Evolutionary conservation across 2,113 vertebrate species (phyloP).

Genomic region (Nothocercus nigrocapillus): DNA sequence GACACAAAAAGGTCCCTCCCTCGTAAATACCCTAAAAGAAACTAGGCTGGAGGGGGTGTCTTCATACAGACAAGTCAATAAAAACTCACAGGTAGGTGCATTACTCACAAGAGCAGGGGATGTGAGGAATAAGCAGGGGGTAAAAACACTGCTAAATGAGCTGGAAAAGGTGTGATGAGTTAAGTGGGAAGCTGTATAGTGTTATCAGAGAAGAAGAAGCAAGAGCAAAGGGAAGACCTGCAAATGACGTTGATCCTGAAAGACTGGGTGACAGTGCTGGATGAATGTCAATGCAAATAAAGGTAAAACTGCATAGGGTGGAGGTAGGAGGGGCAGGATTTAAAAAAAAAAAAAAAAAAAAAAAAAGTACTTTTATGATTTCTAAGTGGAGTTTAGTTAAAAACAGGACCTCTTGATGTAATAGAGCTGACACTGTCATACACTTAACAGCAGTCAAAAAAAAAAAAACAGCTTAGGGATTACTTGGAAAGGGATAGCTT

Average conservation of each 20-base stretch:
- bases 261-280: not conserved
- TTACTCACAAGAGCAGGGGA: not conserved
- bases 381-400: too few species aligned
- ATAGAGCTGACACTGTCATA: too few species aligned
- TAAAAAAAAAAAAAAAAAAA: too few species aligned
- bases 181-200: not conserved
- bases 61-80: accelerated
- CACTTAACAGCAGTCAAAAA: too few species aligned
- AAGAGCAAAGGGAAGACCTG: not conserved
- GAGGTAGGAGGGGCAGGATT: not conserved
- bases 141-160: not conserved
- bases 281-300: not conserved
- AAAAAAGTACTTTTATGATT: too few species aligned
- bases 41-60: not conserved
- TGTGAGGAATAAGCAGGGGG: not conserved
- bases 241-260: not conserved
- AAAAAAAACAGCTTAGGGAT: not conserved
- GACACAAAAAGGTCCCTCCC: not conserved
- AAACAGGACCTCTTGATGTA: too few species aligned
- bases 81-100: not conserved
- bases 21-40: not conserved
- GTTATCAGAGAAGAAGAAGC: too few species aligned
- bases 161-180: not conserved
- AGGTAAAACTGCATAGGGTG: not conserved
- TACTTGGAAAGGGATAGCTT: not conserved